phyloP scores from a whole-genome alignment of 2,797 vertebrate species.

The Pogoniulus pusillus region DNA sequence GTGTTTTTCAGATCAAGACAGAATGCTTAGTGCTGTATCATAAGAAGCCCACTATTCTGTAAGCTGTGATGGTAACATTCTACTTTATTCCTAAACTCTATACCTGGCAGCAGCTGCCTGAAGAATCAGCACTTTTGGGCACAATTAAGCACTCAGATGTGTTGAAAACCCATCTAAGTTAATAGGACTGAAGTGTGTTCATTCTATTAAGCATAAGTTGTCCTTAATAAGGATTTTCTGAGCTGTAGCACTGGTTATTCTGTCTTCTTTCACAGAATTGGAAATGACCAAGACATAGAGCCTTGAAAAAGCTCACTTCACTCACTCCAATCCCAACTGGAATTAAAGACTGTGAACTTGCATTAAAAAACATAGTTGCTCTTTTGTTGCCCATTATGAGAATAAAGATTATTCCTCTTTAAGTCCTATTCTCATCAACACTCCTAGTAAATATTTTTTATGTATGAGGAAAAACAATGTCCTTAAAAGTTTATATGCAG shows the following conservation, averaged over 20 bases:
- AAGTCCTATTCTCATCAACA: neutral
- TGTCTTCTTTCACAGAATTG: neutral
- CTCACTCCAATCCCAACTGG: neutral
- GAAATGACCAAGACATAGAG: neutral
- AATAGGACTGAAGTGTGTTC: neutral
- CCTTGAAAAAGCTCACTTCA: neutral
- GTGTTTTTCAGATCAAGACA: neutral
- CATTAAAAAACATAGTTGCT: neutral
- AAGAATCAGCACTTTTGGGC: neutral
- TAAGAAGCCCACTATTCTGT: neutral
- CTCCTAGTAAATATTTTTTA: neutral
- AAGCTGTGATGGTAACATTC: neutral
- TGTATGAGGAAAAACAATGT: neutral
- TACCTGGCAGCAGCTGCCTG: neutral
- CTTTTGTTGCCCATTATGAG: neutral
- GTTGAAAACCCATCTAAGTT: neutral
- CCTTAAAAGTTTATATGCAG: neutral
- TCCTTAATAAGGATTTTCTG: neutral
- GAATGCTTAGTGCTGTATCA: neutral
- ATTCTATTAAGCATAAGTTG: neutral
- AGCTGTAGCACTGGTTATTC: neutral
- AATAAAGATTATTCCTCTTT: neutral
- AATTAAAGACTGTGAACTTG: neutral
- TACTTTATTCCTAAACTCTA: neutral
- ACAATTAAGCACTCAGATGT: neutral